phyloP scores from a whole-genome alignment of 2,113 vertebrate species.

The Nyctereutes procyonoides region DNA sequence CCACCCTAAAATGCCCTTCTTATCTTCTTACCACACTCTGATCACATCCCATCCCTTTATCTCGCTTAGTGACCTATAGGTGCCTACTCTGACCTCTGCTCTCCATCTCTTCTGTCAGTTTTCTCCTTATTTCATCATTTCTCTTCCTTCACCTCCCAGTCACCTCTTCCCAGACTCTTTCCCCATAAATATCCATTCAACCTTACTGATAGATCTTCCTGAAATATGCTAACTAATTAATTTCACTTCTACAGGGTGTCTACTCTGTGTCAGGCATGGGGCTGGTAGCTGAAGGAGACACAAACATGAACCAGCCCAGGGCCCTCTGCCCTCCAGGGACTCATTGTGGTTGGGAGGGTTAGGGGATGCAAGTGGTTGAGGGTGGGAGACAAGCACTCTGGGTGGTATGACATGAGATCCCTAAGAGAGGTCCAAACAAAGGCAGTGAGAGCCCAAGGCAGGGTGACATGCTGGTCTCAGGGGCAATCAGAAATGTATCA shows the following conservation, averaged over 20 bases:
- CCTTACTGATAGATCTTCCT: slow-evolving; percentile 64
- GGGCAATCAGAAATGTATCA: not conserved
- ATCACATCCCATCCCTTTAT: not conserved
- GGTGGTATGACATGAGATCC: not conserved
- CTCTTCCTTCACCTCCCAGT: slow-evolving; percentile 74
- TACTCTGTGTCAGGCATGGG: not conserved
- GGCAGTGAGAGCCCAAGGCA: not conserved
- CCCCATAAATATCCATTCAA: slow-evolving; percentile 78
- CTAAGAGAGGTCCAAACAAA: not conserved
- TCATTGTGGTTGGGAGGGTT: not conserved
- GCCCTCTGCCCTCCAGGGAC: not conserved
- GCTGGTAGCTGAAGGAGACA: not conserved
- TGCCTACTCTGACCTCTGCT: slow-evolving; percentile 35
- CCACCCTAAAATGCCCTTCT: not conserved
- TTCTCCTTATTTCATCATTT: slow-evolving; percentile 61
- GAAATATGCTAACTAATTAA: slow-evolving; percentile 68
- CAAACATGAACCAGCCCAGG: not conserved
- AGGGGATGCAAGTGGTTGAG: rapidly evolving
- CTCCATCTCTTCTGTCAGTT: slow-evolving; percentile 49
- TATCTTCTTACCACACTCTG: not conserved
- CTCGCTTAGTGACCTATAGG: not conserved
- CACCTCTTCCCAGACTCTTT: slow-evolving; percentile 67
- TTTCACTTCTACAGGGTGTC: slow-evolving; percentile 43
- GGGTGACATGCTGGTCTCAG: not conserved
- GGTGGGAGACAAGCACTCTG: not conserved